Conservation (phyloP, 1,140 invertebrate genomes). For the Planococcus citri region DNA sequence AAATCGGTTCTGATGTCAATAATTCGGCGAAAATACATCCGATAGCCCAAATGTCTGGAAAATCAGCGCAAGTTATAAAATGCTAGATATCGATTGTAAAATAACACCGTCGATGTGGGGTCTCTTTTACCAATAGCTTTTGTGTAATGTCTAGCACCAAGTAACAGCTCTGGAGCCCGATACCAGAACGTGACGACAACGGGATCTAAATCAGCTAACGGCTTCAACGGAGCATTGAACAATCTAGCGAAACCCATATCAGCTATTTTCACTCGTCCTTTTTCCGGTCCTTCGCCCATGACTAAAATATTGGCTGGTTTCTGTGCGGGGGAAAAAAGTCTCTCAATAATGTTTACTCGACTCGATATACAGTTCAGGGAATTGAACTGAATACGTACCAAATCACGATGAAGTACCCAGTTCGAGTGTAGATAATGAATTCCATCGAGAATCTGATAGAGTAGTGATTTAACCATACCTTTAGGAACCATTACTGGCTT, state of each 20-base stretch:
- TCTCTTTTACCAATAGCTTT: conserved; percentile 87
- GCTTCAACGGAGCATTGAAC: conserved; percentile 96
- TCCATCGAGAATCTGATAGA: conserved; percentile 98
- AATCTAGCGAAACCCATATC: conserved; percentile 99
- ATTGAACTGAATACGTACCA: conserved; percentile 62
- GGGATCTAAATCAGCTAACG: conserved; percentile 93
- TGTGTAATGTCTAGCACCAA: conserved; percentile 95
- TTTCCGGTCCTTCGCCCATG: conserved; percentile 96
- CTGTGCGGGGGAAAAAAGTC: too few species aligned
- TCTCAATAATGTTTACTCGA: conserved; percentile 29
- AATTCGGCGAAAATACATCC: conserved; percentile 99
- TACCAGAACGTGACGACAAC: conserved; percentile 99
- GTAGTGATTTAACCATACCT: conserved; percentile 93
- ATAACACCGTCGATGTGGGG: too few species aligned
- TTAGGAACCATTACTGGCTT: conserved; percentile 93
- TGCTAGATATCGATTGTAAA: conserved; percentile 24
- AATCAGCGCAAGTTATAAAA: too few species aligned
- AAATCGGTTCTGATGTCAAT: conserved; percentile 95
- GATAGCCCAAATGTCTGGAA: conserved; percentile 96
- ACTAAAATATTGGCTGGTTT: conserved; percentile 99
- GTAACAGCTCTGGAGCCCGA: conserved; percentile 86
- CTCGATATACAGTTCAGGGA: neutral
- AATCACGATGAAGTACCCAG: conserved; percentile 97
- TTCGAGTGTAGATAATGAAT: conserved; percentile 99
- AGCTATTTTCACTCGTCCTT: conserved; percentile 96